Base-by-base conservation (phyloP, 2,888 invertebrate species). In the Panopea generosa region DNA sequence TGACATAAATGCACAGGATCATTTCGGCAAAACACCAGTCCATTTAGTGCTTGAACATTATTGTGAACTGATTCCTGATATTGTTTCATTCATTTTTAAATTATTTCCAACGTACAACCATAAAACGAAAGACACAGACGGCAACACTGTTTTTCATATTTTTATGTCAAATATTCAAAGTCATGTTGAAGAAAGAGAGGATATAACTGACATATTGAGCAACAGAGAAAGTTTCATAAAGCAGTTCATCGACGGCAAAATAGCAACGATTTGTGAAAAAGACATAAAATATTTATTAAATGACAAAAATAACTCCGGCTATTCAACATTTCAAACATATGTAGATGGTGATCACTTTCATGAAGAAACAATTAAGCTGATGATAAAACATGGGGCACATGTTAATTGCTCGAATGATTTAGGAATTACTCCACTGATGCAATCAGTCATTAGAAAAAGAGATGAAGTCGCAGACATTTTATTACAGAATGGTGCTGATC, bases 311-410 rank as follows among this genome's bases (percentile, higher is more conserved):
- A 65, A 16, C 3, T 52, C 52, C 9, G 75, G 69, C 3, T 65
- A 52, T 55, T 69, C 75, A 40, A 65, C 75, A 22, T 75, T 75
- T 24, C 45, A 60, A 16, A 75, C 75, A 6, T 75, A 75, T 29
- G 27, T 65, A 6, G 75, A 65, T 20, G 45, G 52, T 4, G 22
- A 60, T 1, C 16, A 33, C 20, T 59, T 60, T 57, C 38, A 55
- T 20, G 9, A 20, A 7, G 65, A 63, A 20, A 69, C 53, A 6
- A 22, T 75, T n/a, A 22, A 59, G 38, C 9, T 59, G 27, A 55
- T 75, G 65, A 60, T 75, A 18, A 14, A 60, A 14, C 47, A 33
- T 33, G 68, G 75, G 16, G 69, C 61, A 27, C 26, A 65, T 56
- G 45, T 75, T 1, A 66, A 75, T 40, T 50, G 14, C 2, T 16